phyloP scores from a whole-genome alignment of 35 echinoderm and acorn worm genomes.

The Stichopus chloronotus region DNA sequence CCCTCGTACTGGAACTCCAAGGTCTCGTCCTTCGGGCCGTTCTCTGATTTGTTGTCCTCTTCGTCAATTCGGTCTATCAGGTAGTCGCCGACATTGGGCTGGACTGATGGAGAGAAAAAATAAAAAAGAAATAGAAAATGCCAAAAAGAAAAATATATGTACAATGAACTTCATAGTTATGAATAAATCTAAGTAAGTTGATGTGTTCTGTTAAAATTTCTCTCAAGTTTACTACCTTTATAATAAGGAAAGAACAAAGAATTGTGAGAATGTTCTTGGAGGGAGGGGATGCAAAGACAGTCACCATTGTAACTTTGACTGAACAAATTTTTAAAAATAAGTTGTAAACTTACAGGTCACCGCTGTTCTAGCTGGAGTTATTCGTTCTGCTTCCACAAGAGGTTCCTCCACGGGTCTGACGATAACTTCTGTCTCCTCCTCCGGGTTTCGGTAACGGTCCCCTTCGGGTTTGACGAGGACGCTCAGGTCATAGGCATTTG shows the following conservation, averaged over 20 bases:
- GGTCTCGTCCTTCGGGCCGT: conserved; percentile 70
- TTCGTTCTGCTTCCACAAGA: neutral
- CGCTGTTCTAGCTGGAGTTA: neutral
- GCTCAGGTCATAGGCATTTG: conserved; percentile 82
- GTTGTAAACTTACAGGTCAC: neutral
- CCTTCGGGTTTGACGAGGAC: conserved; percentile 57
- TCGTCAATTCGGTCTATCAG: conserved; percentile 69
- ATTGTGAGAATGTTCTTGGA: too few species aligned
- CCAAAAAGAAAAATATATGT: neutral
- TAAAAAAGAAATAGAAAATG: too few species aligned
- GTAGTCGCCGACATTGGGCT: conserved; percentile 90
- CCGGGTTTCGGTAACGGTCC: neutral
- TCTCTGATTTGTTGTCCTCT: conserved; percentile 76
- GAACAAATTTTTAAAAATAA: neutral
- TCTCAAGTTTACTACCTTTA: too few species aligned
- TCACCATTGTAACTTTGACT: neutral
- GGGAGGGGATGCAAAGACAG: too few species aligned
- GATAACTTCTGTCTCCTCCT: neutral
- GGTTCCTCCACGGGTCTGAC: conserved; percentile 5
- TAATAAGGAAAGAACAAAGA: too few species aligned
- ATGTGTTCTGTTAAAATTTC: neutral
- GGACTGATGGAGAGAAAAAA: conserved; percentile 46
- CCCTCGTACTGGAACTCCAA: conserved; percentile 80
- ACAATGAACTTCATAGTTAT: neutral
- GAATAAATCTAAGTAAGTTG: neutral